A percentile compares a stretch with the other conserved stretches of the same genome.
Conservation (phyloP, 2,113 vertebrate genomes). For the Sinocyclocheilus maitianheensis region DNA sequence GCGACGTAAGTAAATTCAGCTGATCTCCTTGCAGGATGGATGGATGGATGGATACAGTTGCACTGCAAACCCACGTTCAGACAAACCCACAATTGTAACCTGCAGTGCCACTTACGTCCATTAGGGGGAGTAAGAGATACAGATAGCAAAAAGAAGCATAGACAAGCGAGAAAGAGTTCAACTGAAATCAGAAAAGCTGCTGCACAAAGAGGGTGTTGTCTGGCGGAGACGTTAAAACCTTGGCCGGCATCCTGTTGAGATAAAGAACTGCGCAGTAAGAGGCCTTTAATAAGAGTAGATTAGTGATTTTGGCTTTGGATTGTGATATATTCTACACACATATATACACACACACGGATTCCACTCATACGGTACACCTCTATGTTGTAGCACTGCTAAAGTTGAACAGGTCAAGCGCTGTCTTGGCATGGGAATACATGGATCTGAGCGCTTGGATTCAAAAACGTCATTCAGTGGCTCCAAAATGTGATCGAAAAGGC, state of each 20-base stretch:
- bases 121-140: conserved; percentile 47
- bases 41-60: not conserved
- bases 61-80: not conserved
- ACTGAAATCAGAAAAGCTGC: conserved; percentile 22
- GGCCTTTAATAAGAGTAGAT: conserved; percentile 58
- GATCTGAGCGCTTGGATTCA: conserved; percentile 28
- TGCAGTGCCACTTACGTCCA: conserved; percentile 22
- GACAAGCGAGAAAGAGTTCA: conserved; percentile 1
- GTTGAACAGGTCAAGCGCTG: conserved; percentile 4
- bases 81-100: not conserved
- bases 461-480: conserved; percentile 11
- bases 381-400: not conserved
- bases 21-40: not conserved
- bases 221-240: conserved; percentile 52
- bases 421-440: conserved; percentile 17
- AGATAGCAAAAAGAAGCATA: conserved; percentile 11
- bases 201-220: conserved; percentile 54
- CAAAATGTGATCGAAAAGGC: conserved; percentile 30
- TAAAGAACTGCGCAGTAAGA: conserved; percentile 33
- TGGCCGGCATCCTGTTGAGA: conserved; percentile 36
- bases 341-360: not conserved
- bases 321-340: conserved; percentile 13
- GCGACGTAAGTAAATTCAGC: not conserved
- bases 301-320: conserved; percentile 48
- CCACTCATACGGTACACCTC: conserved; percentile 9